These are phyloP conservation scores for Cyclina sinensis DNA, from an alignment of 1,140 invertebrate genomes.

Conservation along the genomic window DNA sequence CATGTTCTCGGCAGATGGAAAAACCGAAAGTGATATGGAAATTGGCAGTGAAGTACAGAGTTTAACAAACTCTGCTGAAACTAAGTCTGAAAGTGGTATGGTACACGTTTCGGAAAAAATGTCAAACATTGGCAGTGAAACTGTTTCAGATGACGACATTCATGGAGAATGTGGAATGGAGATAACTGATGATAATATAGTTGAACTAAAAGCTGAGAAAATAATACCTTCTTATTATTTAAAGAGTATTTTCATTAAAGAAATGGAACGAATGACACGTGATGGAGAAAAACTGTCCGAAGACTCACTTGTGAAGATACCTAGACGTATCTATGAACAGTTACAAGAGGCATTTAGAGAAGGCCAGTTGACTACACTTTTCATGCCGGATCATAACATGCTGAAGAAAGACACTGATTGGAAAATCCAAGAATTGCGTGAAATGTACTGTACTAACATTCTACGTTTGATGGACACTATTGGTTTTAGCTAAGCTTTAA, in stretches of 20 bases:
- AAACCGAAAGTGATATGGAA: no score
- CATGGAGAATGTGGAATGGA: neutral
- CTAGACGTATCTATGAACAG: conserved; percentile 2
- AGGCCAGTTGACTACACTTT: neutral
- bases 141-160: no score
- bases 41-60: no score
- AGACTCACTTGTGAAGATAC: neutral
- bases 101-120: neutral
- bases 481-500: no score
- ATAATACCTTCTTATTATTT: conserved; percentile 40
- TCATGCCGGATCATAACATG: conserved; percentile 13
- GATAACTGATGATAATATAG: neutral
- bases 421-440: neutral
- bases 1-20: no score
- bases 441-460: neutral
- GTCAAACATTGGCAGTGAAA: neutral
- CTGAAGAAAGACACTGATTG: neutral
- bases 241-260: conserved; percentile 46
- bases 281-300: neutral
- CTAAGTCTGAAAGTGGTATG: no score
- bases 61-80: neutral
- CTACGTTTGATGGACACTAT: neutral
- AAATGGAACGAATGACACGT: neutral
- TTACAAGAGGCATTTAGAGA: conserved; percentile 8
- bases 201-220: conserved; percentile 42